These are phyloP conservation scores for Odontesthes bonariensis DNA, from an alignment of 2,113 vertebrate genomes.

Conservation along the genomic window DNA sequence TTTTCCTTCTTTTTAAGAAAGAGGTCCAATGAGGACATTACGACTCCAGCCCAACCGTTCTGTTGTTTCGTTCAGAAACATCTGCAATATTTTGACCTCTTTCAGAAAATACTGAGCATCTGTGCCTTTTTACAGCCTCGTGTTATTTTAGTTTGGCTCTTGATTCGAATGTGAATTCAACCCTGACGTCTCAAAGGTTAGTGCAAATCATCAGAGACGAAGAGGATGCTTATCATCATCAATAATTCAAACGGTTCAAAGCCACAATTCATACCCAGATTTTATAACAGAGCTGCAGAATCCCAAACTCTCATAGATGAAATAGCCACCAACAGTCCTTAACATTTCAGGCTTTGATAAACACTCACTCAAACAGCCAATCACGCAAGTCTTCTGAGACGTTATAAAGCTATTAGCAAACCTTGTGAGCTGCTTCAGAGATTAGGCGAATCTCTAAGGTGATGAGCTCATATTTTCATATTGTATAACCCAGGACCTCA, in stretches of 20 bases:
- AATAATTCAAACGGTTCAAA: conserved; percentile 41
- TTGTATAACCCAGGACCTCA: conserved; percentile 53
- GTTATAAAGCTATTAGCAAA: conserved; percentile 45
- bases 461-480: conserved; percentile 68
- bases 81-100: neutral
- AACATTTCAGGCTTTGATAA: neutral
- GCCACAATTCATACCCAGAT: neutral
- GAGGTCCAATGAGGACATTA: conserved; percentile 10
- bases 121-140: neutral
- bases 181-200: neutral
- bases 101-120: conserved; percentile 3
- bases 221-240: conserved; percentile 5
- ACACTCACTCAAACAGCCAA: neutral
- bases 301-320: neutral
- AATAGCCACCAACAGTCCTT: accelerated
- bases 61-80: conserved; percentile 10
- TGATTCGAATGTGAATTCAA: conserved; percentile 2
- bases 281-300: neutral
- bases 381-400: conserved; percentile 12
- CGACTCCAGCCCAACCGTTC: neutral
- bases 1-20: conserved; percentile 10
- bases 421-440: conserved; percentile 50
- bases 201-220: neutral
- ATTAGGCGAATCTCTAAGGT: conserved; percentile 53
- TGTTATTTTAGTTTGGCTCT: conserved; percentile 7